Evolutionary conservation across 2,888 invertebrate genomes (phyloP).

Genomic region (Stictocephala bisonia): DNA sequence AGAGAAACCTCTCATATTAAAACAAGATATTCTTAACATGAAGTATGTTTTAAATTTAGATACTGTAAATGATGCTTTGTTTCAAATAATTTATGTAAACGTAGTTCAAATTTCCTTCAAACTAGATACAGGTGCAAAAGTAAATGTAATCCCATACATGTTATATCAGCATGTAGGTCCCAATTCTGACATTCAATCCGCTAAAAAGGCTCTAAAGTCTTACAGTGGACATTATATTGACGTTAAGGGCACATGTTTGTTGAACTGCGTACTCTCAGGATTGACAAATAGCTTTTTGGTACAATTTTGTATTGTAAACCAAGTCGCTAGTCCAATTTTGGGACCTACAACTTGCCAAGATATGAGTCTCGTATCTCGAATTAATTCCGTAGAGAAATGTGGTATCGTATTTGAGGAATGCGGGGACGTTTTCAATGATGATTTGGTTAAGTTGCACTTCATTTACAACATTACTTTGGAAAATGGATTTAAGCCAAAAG

Average conservation of each 20-base stretch:
- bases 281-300: background rate
- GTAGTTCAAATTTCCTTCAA: no score
- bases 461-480: background rate
- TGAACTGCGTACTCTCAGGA: background rate
- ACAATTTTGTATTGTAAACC: background rate
- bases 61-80: no score
- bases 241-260: no score
- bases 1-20: no score
- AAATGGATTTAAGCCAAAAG: background rate
- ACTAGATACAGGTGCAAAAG: background rate
- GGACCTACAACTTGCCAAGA: background rate
- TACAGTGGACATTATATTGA: no score
- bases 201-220: no score
- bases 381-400: no score
- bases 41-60: no score
- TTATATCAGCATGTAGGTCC: conserved; percentile 1
- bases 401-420: background rate
- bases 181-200: no score
- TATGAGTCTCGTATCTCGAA: background rate
- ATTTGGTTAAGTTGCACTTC: background rate
- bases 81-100: no score
- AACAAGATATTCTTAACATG: no score
- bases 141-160: background rate
- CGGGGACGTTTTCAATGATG: background rate
- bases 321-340: background rate